These are phyloP conservation scores for Hanleya hanleyi DNA, from an alignment of 2,888 invertebrate species.

Conservation along the genomic window DNA sequence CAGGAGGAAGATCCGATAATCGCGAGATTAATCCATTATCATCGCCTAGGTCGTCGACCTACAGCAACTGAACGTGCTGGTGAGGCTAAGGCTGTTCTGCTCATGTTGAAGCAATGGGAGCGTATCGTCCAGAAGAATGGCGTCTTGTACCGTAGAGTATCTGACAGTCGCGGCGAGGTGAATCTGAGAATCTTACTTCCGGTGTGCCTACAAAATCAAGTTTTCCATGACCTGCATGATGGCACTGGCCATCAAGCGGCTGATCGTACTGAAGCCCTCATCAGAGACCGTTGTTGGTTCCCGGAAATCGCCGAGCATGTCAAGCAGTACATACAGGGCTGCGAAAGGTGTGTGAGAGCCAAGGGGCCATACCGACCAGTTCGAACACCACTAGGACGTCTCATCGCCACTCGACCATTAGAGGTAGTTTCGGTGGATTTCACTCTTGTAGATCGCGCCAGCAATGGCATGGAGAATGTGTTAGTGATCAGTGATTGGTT, in stretches of 20 bases:
- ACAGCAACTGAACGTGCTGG: neutral
- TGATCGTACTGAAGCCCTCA: neutral
- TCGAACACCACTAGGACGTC: neutral
- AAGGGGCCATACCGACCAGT: slow-evolving; percentile 1
- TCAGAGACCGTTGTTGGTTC: neutral
- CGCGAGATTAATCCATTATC: neutral
- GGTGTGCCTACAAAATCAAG: neutral
- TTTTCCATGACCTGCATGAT: neutral
- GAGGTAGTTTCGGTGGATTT: slow-evolving; percentile 11
- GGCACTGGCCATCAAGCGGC: neutral
- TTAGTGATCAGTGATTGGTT: neutral
- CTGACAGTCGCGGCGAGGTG: neutral
- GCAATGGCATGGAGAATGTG: neutral
- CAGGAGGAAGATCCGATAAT: neutral
- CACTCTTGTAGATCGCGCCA: neutral
- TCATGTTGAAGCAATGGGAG: neutral
- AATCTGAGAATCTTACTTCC: neutral
- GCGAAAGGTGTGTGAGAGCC: neutral
- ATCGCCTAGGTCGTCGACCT: neutral
- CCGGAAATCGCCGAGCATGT: neutral
- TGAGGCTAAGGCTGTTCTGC: neutral
- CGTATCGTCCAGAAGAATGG: neutral
- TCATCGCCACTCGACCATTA: neutral
- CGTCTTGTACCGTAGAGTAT: neutral
- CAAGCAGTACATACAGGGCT: neutral